Percentiles rank a stretch among this genome's conserved stretches.
Conservation (phyloP, 2,113 vertebrate species). For the Scopus umbretta region DNA sequence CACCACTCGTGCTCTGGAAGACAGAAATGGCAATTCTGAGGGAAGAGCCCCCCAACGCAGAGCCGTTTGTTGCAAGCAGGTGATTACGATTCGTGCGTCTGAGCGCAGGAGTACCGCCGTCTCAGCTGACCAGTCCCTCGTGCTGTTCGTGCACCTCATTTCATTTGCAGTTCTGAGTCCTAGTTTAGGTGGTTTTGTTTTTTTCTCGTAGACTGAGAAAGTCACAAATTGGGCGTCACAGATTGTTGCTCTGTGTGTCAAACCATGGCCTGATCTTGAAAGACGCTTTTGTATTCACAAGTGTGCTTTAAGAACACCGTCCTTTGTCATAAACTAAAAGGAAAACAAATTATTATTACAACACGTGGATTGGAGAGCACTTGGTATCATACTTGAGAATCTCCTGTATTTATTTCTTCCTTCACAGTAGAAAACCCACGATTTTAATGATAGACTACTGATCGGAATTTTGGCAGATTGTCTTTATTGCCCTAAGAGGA, state of each 20-base stretch:
- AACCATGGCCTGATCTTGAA: not conserved
- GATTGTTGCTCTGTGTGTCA: not conserved
- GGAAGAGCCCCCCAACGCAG: not conserved
- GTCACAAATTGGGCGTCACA: not conserved
- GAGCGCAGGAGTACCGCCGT: not conserved
- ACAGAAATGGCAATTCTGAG: not conserved
- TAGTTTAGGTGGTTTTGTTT: not conserved
- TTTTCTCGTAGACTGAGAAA: not conserved
- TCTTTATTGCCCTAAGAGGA: not conserved
- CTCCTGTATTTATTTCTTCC: not conserved
- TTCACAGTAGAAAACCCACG: not conserved
- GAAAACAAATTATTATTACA: not conserved
- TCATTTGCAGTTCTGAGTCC: not conserved
- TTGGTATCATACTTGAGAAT: not conserved
- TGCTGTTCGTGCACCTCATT: not conserved
- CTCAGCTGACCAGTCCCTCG: not conserved
- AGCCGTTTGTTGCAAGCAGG: not conserved
- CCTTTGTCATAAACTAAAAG: not conserved
- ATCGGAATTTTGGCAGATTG: not conserved
- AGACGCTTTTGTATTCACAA: not conserved
- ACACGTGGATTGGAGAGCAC: not conserved
- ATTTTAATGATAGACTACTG: not conserved
- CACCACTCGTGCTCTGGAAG: not conserved
- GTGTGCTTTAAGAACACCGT: not conserved
- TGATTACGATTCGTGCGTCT: fast-evolving